Evolutionary conservation across 2,888 invertebrate species (phyloP).

Genomic region (Fabriciana adippe): DNA sequence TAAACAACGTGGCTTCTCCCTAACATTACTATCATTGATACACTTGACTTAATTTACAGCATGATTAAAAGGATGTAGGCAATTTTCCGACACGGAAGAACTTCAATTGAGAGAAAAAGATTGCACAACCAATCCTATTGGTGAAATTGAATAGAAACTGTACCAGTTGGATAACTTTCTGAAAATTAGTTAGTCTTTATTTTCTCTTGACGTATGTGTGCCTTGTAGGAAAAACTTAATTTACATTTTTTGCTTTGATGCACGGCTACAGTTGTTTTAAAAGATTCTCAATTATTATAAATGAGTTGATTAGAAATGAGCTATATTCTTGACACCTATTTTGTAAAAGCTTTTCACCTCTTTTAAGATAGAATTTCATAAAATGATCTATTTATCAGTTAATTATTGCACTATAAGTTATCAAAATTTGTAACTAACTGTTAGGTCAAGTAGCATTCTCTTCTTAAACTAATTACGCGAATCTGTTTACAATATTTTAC

Average conservation of each 20-base stretch:
- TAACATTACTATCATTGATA: slow-evolving; percentile 44
- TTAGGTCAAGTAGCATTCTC: slow-evolving; percentile 26
- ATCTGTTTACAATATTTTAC: slow-evolving; percentile 20
- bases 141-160: slow-evolving; percentile 61
- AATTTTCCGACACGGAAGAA: slow-evolving; percentile 67
- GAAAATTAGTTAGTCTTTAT: slow-evolving; percentile 35
- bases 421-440: slow-evolving; percentile 11
- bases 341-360: too few relatives aligned
- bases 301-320: too few relatives aligned
- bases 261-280: too few relatives aligned
- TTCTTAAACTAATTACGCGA: background rate
- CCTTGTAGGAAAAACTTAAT: background rate
- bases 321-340: too few relatives aligned
- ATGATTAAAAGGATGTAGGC: slow-evolving; percentile 65
- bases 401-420: background rate
- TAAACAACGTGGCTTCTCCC: slow-evolving; percentile 19
- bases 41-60: slow-evolving; percentile 46
- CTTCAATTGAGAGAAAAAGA: slow-evolving; percentile 62
- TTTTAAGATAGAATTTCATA: too few relatives aligned
- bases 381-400: too few relatives aligned
- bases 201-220: background rate
- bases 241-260: too few relatives aligned
- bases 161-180: slow-evolving; percentile 53
- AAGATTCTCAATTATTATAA: too few relatives aligned
- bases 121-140: slow-evolving; percentile 46